Base-by-base conservation (phyloP, 2,797 vertebrate genomes). In the Takifugu ocellatus region DNA sequence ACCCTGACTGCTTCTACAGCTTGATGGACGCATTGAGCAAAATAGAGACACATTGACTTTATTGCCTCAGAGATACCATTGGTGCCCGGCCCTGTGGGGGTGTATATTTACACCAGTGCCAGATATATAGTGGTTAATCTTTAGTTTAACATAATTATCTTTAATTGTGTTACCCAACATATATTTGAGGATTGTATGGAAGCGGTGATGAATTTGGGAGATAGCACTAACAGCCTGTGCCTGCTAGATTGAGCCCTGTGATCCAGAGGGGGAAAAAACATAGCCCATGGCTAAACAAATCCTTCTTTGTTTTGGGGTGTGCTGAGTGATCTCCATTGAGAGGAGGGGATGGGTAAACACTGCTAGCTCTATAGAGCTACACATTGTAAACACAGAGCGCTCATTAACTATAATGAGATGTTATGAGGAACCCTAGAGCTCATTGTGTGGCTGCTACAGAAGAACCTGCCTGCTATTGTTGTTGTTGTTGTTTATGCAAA, bases 331-430 rank as follows among this genome's bases (percentile, higher is more conserved):
- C 84, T 87, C 85, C 84, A 87, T 85, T 89, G 88, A 89, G 88
- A 84, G 69, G 78, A 87, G 82, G 85, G 83, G 84, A 85, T 74
- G 86, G 85, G 83, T 91, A 90, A 90, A 90, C 88, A 90, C 79
- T 76, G 84, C 75, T 83, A 84, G 87, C 81, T 87, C 87, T 87
- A 85, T 88, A 84, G 78, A 87, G 77, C 86, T 85, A 87, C 84
- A 89, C 84, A 90, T 83, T 89, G 88, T 90, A 90, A 91, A 89
- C 87, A 89, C 84, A 87, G 84, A 87, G 84, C 74, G 72, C 86
- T 91, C 83, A 89, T 91, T 91, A 92, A 87, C 83, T 85, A 84
- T 92, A 90, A 92, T 91, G 86, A 91, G 90, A 91, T 89, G 90
- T 88, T 90, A 90, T 85, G 81, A 85, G 84, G 79, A 90, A 81